phyloP scores from a whole-genome alignment of 2,888 invertebrate species.

The Pyrgus malvae region DNA sequence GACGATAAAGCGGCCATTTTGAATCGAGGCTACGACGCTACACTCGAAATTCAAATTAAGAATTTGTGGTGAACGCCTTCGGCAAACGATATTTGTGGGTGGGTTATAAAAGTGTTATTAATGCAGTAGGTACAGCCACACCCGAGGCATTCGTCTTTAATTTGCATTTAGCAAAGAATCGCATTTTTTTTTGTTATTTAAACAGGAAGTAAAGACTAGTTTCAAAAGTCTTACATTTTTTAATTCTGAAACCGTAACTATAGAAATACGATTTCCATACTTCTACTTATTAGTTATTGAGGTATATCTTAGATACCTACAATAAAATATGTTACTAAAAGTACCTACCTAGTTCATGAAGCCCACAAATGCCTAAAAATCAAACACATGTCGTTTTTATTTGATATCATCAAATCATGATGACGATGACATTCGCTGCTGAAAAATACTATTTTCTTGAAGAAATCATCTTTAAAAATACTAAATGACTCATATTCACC shows the following conservation, averaged over 20 bases:
- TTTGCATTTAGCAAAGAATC: not conserved
- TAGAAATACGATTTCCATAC: too few relatives aligned
- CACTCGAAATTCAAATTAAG: conserved; percentile 68
- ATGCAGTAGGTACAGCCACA: not conserved
- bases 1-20: conserved; percentile 77
- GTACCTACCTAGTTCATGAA: too few relatives aligned
- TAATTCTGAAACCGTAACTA: too few relatives aligned
- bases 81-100: conserved; percentile 2
- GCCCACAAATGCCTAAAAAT: too few relatives aligned
- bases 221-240: too few relatives aligned
- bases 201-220: too few relatives aligned
- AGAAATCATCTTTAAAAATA: conserved; percentile 11
- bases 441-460: not conserved
- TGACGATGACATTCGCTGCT: not conserved
- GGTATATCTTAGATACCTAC: too few relatives aligned
- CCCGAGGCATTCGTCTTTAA: not conserved
- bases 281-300: too few relatives aligned
- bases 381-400: too few relatives aligned
- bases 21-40: conserved; percentile 70
- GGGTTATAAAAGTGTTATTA: conserved; percentile 12
- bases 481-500: conserved; percentile 33
- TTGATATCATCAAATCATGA: too few relatives aligned
- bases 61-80: conserved; percentile 31
- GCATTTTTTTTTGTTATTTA: too few relatives aligned
- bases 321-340: too few relatives aligned